Percentiles rank a stretch among this genome's conserved stretches.
These are phyloP conservation scores for Elachura formosa DNA, from an alignment of 2,113 vertebrate species.

Conservation along the genomic window DNA sequence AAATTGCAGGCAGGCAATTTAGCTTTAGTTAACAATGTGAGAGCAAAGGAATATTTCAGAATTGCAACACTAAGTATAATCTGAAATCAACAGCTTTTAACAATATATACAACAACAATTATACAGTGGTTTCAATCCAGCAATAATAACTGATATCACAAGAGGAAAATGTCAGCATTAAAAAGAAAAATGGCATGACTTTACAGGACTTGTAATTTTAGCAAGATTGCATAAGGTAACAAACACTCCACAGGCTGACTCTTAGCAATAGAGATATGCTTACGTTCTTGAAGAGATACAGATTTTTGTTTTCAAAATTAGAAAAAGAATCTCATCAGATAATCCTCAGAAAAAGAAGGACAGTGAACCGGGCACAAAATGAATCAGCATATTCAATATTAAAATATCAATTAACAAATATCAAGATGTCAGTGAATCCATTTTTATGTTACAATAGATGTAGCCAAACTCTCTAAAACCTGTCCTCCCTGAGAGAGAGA, in stretches of 20 bases:
- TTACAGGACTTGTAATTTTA: background rate
- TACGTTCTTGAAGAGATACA: background rate
- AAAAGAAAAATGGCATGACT: background rate
- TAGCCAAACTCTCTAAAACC: background rate
- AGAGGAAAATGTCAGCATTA: background rate
- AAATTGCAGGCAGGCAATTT: background rate
- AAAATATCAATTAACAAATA: constrained; percentile 6
- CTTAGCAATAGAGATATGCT: background rate
- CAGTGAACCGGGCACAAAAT: background rate
- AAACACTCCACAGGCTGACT: background rate
- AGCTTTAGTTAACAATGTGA: background rate
- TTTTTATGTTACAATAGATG: background rate
- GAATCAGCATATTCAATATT: background rate
- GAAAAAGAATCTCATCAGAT: background rate
- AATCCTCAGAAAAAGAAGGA: background rate
- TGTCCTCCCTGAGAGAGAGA: background rate
- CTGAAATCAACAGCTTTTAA: background rate
- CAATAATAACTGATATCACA: background rate
- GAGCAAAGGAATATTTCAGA: background rate
- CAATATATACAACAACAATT: background rate
- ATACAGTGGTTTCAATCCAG: background rate
- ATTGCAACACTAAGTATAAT: background rate
- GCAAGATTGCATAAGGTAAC: background rate
- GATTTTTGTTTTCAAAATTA: background rate
- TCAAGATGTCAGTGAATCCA: background rate